Conservation (phyloP, 2,797 vertebrate species). For the Typhlichthys eigenmanni region DNA sequence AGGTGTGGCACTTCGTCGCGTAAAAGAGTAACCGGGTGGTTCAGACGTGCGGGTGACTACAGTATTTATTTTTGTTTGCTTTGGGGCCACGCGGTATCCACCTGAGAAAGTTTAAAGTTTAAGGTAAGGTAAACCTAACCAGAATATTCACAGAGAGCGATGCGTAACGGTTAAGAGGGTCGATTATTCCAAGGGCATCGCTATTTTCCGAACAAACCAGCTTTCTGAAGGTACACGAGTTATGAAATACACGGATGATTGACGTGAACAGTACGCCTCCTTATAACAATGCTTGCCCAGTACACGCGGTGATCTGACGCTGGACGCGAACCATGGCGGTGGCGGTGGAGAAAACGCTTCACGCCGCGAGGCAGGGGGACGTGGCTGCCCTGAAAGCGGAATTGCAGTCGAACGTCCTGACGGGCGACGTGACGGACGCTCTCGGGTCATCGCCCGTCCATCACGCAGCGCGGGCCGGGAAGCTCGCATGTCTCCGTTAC, state of each 20-base stretch:
- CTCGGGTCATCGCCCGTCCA: conserved; percentile 89
- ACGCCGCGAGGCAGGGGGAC: conserved; percentile 87
- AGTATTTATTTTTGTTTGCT: not conserved
- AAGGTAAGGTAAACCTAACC: not conserved
- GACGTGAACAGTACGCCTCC: conserved; percentile 21
- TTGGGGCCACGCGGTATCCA: not conserved
- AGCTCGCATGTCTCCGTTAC: conserved; percentile 85
- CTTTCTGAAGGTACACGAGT: no score
- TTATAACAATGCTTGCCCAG: conserved; percentile 23
- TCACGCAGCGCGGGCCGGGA: conserved; percentile 90
- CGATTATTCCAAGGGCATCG: no score
- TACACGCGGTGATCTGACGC: conserved; percentile 50
- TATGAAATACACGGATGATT: conserved; percentile 9
- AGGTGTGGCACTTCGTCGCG: conserved; percentile 11
- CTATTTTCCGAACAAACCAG: no score
- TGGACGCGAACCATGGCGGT: conserved; percentile 53
- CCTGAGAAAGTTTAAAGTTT: not conserved
- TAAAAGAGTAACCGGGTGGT: conserved; percentile 23
- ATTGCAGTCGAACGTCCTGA: conserved; percentile 74
- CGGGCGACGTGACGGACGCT: conserved; percentile 75
- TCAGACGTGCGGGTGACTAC: not conserved
- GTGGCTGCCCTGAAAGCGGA: conserved; percentile 81
- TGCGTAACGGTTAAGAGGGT: no score
- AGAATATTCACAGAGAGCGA: not conserved
- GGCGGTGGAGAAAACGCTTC: conserved; percentile 83